A percentile compares a stretch with the other conserved stretches of the same genome.
phyloP scores from a whole-genome alignment of 2,888 invertebrate species.

The Steinernema carpocapsae region DNA sequence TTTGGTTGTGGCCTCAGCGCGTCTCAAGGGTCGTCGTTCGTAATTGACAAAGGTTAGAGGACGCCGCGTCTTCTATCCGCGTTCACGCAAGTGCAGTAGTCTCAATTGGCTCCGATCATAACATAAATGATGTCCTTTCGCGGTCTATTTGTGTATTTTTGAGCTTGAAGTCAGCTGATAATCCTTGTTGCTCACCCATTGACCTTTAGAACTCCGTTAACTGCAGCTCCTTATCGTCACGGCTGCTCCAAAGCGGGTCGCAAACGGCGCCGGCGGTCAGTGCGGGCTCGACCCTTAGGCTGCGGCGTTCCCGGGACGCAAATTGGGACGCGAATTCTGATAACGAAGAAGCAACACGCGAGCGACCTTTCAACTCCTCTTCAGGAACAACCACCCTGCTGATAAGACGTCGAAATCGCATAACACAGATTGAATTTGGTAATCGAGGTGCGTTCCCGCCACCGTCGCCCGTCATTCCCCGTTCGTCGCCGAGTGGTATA shows the following conservation, averaged over 20 bases:
- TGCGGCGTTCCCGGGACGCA: background rate
- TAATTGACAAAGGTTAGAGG: slow-evolving; percentile 35
- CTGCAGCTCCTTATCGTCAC: background rate
- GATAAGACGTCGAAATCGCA: slow-evolving; percentile 9
- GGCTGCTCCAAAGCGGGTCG: background rate
- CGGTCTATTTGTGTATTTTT: slow-evolving; percentile 26
- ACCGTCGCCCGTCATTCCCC: background rate
- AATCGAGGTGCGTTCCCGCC: background rate
- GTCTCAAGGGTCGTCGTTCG: slow-evolving; percentile 34
- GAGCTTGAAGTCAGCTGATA: background rate
- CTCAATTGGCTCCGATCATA: slow-evolving; percentile 32
- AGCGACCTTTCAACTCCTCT: slow-evolving; percentile 27
- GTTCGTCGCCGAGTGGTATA: no score
- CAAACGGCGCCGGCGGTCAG: background rate
- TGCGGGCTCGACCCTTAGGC: slow-evolving; percentile 6
- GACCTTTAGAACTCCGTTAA: background rate
- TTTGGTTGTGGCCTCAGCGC: background rate
- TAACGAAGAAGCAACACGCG: slow-evolving; percentile 26
- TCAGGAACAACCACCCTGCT: background rate
- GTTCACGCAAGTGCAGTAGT: slow-evolving; percentile 32
- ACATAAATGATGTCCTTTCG: slow-evolving; percentile 14
- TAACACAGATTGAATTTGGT: background rate
- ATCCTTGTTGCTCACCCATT: background rate
- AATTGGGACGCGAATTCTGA: slow-evolving; percentile 1
- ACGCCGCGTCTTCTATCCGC: slow-evolving; percentile 20